These are phyloP conservation scores for Lethrus apterus DNA, from an alignment of 1,140 invertebrate species.

Conservation along the genomic window DNA sequence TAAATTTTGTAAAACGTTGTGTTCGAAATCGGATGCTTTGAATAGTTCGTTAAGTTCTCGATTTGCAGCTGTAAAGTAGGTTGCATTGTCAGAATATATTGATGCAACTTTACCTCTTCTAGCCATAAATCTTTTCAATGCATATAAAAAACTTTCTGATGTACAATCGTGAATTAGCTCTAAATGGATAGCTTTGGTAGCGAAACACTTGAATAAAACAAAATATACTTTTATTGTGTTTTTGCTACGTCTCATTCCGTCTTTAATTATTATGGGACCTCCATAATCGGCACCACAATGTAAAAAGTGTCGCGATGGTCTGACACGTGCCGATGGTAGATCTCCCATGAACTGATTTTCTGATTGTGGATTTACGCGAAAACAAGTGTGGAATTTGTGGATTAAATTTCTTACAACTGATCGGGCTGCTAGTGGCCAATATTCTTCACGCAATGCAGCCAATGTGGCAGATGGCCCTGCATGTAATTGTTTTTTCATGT, in stretches of 20 bases:
- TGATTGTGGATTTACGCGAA: conserved; percentile 5
- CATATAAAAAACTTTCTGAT: background rate
- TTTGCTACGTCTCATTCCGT: conserved; percentile 3
- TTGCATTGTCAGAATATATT: background rate
- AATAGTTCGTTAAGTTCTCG: background rate
- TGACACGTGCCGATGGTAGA: conserved; percentile 29
- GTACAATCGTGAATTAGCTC: background rate
- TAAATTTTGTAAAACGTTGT: background rate
- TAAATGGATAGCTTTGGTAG: background rate
- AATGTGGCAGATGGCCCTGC: conserved; percentile 5
- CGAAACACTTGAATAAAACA: background rate
- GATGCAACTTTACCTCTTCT: background rate
- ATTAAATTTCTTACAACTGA: conserved; percentile 12
- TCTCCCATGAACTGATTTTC: conserved; percentile 31
- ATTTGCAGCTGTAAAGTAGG: background rate
- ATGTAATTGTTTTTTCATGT: conserved; percentile 20
- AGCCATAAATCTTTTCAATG: background rate
- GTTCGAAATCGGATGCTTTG: background rate
- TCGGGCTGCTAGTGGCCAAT: conserved; percentile 17
- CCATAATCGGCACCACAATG: conserved; percentile 32
- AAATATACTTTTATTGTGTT: conserved; percentile 7
- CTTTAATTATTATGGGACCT: conserved; percentile 28
- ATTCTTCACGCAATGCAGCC: conserved; percentile 11
- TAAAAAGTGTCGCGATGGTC: conserved; percentile 25
- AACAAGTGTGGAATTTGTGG: conserved; percentile 13